Base-by-base conservation (phyloP, 2,888 invertebrate species). In the Peribatodes rhomboidaria region DNA sequence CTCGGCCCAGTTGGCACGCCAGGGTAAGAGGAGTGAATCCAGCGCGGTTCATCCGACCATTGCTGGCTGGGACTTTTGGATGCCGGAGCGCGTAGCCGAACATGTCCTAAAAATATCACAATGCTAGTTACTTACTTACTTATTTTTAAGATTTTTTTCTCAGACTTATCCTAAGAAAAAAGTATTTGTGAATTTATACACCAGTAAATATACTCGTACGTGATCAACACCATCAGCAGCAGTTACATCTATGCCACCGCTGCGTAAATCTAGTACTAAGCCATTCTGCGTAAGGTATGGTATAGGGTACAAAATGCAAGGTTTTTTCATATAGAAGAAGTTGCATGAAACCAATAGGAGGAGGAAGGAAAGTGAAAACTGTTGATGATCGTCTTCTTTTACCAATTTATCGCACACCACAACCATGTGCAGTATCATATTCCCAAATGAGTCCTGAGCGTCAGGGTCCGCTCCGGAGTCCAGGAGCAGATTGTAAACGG, bases 351-450 rank as follows among this genome's bases (percentile, higher is more conserved):
- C 1, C 37, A 2, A 13, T 37, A 14, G 14, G n/a, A n/a, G n/a
- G n/a, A n/a, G n/a, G n/a, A n/a, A n/a, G n/a, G n/a, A n/a, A n/a
- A n/a, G n/a, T n/a, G n/a, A n/a, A 14, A 18, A 10, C 42, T 18
- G 46, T 3, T 14, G 39, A 4, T 39, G 9, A 41, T 9, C 27
- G 41, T 11, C 1, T 16, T 33, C 9, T 65, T 85, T 90, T 89
- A 98, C 99, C 94, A 98, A 92, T 90, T 99, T 99, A 90, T 99
- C 98, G 83, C 98, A 97, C 66, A 99, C 99, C 41, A 99, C 99
- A 39, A 99, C 98, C 98, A 99, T 99, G 85, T 99, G 99, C n/a
- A 99, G 94, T 70, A 99, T 98, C 96, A 98, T 99, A 85, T 99
- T 99, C 11, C 99, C 99, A 82, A 98, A 99, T 0, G 97, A 96